Conservation (phyloP, 2,113 vertebrate species). For the Lamprotornis superbus region DNA sequence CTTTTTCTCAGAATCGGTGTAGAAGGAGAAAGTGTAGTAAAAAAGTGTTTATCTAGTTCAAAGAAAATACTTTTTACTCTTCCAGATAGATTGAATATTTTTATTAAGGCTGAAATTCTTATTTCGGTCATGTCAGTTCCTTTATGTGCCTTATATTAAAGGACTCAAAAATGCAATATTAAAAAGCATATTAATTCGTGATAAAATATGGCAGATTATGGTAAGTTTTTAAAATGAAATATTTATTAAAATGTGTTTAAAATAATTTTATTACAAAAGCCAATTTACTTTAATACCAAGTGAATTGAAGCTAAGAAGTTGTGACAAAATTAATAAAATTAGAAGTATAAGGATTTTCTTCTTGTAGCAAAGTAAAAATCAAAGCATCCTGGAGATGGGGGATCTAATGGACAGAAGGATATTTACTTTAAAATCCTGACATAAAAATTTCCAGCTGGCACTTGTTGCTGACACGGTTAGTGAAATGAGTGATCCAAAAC, state of each 20-base stretch:
- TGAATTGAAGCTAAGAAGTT: neutral
- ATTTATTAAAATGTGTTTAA: neutral
- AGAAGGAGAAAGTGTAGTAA: neutral
- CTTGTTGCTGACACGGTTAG: neutral
- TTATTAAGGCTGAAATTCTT: neutral
- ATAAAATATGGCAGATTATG: neutral
- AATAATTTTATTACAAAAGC: neutral
- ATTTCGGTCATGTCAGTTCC: neutral
- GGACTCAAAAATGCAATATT: neutral
- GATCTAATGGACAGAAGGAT: neutral
- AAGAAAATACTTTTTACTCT: neutral
- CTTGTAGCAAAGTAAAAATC: neutral
- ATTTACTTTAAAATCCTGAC: neutral
- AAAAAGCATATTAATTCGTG: neutral
- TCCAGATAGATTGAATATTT: neutral
- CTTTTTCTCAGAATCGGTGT: neutral
- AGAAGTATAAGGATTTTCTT: neutral
- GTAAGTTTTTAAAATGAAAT: neutral
- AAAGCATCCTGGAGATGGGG: neutral
- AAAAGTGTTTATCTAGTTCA: neutral
- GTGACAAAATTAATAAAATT: neutral
- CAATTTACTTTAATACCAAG: neutral
- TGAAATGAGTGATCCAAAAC: neutral
- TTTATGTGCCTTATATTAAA: neutral
- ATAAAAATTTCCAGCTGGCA: neutral